Evolutionary conservation across 2,797 vertebrate species (phyloP).

Genomic region (Pangasius macronema): DNA sequence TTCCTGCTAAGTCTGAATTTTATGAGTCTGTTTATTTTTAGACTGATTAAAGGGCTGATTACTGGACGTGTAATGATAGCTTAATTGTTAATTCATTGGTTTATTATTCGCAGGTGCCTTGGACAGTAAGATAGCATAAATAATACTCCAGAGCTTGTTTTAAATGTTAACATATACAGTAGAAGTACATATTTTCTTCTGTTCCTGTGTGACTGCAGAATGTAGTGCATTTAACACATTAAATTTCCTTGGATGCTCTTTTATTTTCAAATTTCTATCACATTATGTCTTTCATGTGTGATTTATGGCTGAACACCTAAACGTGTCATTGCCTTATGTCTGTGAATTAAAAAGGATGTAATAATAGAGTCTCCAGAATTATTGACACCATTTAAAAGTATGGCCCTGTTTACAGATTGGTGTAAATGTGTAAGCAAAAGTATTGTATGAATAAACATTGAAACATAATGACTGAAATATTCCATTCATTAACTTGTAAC

Average conservation of each 20-base stretch:
- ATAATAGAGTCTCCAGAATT: neutral
- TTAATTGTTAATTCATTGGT: neutral
- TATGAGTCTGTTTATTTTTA: neutral
- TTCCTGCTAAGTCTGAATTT: neutral
- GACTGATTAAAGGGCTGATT: neutral
- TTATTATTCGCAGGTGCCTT: neutral
- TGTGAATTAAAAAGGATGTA: constrained; percentile 19
- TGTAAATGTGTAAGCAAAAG: neutral
- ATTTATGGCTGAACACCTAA: neutral
- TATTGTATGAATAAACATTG: neutral
- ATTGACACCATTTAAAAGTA: neutral
- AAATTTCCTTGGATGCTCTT: neutral
- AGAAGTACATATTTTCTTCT: neutral
- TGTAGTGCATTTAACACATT: neutral
- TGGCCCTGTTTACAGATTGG: neutral
- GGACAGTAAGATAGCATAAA: neutral
- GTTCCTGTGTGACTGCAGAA: neutral
- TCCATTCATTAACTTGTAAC: neutral
- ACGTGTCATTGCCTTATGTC: neutral
- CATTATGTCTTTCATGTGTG: neutral
- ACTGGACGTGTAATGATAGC: neutral
- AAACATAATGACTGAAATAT: neutral
- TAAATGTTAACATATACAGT: neutral
- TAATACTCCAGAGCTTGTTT: neutral
- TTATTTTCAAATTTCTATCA: no score